Percentiles rank a stretch among this genome's conserved stretches.
Evolutionary conservation across 2,113 vertebrate genomes (phyloP).

Genomic region (Rhynchopsitta pachyrhyncha): DNA sequence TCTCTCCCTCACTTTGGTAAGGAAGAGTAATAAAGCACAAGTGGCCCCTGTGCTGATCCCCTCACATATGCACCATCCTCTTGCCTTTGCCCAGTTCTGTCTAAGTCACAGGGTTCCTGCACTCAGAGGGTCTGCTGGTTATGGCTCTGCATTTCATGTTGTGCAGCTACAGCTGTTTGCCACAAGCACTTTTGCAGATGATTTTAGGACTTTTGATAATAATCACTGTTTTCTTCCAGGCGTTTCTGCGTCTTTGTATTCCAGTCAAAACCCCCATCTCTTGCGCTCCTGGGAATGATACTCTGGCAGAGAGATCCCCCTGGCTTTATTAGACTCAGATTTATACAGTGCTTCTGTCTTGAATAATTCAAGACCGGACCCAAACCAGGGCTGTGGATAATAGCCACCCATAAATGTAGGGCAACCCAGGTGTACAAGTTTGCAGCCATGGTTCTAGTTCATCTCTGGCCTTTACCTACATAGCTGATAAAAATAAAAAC

Average conservation of each 20-base stretch:
- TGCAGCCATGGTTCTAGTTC: background rate
- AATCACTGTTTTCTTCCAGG: background rate
- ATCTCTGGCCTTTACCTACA: background rate
- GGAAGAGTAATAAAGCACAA: background rate
- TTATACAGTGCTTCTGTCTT: background rate
- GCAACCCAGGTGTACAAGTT: background rate
- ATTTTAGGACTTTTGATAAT: background rate
- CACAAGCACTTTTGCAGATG: background rate
- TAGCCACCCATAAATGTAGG: background rate
- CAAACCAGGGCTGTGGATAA: background rate
- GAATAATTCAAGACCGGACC: background rate
- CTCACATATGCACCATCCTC: background rate
- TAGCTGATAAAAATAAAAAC: background rate
- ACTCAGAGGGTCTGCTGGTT: background rate
- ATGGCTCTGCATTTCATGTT: background rate
- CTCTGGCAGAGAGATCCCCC: background rate
- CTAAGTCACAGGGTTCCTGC: background rate
- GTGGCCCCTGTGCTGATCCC: background rate
- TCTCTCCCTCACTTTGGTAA: rapidly evolving
- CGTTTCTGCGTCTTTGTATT: background rate
- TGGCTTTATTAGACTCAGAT: background rate
- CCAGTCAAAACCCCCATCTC: background rate
- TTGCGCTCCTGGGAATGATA: background rate
- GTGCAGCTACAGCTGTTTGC: background rate
- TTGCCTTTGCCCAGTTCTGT: background rate